Evolutionary conservation across 2,888 invertebrate species (phyloP).

Genomic region (Uropetala carovei): DNA sequence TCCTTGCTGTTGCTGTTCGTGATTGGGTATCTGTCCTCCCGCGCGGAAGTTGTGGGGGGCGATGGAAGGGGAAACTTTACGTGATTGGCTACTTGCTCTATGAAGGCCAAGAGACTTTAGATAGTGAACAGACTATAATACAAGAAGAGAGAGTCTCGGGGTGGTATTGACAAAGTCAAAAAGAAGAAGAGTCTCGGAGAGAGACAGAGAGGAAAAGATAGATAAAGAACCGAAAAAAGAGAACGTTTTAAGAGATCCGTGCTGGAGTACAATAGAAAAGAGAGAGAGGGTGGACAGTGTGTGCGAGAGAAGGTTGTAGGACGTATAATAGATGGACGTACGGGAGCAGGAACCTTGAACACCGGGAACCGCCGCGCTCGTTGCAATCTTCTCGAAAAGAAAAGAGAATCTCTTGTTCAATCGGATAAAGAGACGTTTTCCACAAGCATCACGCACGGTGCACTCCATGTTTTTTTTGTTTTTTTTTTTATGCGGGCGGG

Average conservation of each 20-base stretch:
- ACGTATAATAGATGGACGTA: neutral
- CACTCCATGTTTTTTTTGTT: neutral
- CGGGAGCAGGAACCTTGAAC: neutral
- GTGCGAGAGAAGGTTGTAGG: neutral
- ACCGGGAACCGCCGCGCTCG: neutral
- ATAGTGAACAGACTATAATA: no score
- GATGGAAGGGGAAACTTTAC: no score
- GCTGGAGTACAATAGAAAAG: neutral
- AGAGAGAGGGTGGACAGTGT: neutral
- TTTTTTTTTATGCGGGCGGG: neutral
- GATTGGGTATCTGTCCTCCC: no score
- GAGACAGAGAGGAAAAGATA: neutral
- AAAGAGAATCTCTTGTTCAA: neutral
- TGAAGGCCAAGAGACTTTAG: no score
- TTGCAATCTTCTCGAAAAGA: neutral
- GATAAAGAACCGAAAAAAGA: neutral
- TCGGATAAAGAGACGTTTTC: neutral
- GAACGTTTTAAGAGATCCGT: neutral
- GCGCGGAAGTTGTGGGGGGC: no score
- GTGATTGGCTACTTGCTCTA: no score
- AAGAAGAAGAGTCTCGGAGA: neutral
- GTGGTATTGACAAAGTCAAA: neutral
- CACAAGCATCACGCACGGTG: neutral
- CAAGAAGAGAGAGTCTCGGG: neutral
- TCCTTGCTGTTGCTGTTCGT: no score